Percentiles rank a stretch among this genome's conserved stretches.
phyloP scores from a whole-genome alignment of 1,140 invertebrate genomes.

The Drosophila persimilis region DNA sequence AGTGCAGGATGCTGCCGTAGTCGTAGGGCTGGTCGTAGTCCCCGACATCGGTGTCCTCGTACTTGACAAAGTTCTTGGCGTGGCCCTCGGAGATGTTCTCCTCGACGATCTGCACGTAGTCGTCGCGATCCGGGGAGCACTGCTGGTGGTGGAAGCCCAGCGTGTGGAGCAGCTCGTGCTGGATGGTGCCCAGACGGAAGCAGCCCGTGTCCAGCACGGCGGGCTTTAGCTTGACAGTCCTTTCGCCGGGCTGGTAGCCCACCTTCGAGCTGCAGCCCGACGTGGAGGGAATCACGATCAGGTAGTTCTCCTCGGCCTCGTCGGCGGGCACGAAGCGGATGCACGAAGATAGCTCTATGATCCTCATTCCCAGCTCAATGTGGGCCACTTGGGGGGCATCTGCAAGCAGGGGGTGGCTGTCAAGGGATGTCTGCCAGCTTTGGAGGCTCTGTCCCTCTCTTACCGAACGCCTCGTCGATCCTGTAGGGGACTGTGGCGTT shows the following conservation, averaged over 20 bases:
- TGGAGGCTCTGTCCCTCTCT: not conserved
- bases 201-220: conserved; percentile 60
- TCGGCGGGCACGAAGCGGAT: conserved; percentile 60
- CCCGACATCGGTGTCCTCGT: conserved; percentile 71
- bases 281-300: conserved; percentile 35
- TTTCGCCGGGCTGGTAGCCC: conserved; percentile 83
- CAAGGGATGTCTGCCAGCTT: not conserved
- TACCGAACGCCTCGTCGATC: conserved; percentile 70
- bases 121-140: conserved; percentile 87
- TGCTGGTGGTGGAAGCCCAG: conserved; percentile 90
- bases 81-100: conserved; percentile 87
- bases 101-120: conserved; percentile 87
- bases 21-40: conserved; percentile 85
- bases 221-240: conserved; percentile 68
- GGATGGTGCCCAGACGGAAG: conserved; percentile 84
- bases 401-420: not conserved
- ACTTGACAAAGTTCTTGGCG: conserved; percentile 85
- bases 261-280: conserved; percentile 83
- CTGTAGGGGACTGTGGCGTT: conserved; percentile 82
- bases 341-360: conserved; percentile 78
- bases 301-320: conserved; percentile 29
- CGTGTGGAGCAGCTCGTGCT: conserved; percentile 88
- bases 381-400: conserved; percentile 26
- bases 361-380: conserved; percentile 63
- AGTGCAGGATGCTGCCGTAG: conserved; percentile 88